A percentile compares a stretch with the other conserved stretches of the same genome.
Evolutionary conservation across 2,797 vertebrate species (phyloP).

Genomic region (Spinus olivaceus): DNA sequence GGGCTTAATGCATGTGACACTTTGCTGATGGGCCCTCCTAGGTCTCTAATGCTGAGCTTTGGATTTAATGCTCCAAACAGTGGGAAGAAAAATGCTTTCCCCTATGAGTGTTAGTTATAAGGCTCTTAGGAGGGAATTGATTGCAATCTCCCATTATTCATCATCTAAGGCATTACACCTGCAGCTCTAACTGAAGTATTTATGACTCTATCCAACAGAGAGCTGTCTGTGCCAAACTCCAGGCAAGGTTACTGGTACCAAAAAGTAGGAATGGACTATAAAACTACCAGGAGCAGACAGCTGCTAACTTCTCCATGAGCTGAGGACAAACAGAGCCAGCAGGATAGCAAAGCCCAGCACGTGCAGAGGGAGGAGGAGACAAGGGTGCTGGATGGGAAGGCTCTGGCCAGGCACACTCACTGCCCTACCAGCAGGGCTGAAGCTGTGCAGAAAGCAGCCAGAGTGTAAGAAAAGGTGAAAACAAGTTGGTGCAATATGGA

Average conservation of each 20-base stretch:
- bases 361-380: not conserved
- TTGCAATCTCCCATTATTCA: not conserved
- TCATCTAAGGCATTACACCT: not conserved
- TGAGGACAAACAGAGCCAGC: not conserved
- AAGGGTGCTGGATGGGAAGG: not conserved
- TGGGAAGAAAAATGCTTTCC: not conserved
- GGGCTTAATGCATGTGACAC: not conserved
- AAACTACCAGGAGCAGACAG: not conserved
- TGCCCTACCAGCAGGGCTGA: not conserved
- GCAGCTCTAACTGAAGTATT: not conserved
- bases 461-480: not conserved
- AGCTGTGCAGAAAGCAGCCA: not conserved
- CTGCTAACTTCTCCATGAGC: not conserved
- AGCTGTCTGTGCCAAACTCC: not conserved
- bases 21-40: constrained; percentile 28
- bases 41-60: not conserved
- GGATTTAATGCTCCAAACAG: constrained; percentile 14
- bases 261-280: not conserved
- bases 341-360: not conserved
- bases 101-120: constrained; percentile 18
- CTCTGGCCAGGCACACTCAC: not conserved
- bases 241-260: not conserved
- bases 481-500: not conserved
- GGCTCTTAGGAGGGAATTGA: not conserved
- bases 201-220: not conserved